Evolutionary conservation across 1,140 invertebrate species (phyloP).

Genomic region (Bicyclus anynana): DNA sequence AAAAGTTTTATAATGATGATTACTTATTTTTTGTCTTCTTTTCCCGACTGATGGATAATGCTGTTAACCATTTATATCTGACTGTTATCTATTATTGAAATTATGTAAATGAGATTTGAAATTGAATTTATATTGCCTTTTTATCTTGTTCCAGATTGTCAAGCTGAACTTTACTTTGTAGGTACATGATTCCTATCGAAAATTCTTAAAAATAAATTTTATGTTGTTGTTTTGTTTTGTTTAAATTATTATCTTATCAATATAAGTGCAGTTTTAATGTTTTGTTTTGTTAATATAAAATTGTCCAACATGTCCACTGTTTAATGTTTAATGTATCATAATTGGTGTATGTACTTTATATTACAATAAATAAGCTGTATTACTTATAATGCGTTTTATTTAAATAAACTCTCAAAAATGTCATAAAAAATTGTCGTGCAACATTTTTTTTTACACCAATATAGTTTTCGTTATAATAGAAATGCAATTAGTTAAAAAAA

Average conservation of each 20-base stretch:
- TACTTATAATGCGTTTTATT: not conserved
- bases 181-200: not conserved
- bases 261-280: not conserved
- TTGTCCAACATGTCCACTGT: not conserved
- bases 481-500: no score
- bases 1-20: no score
- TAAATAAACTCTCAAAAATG: not conserved
- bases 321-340: not conserved
- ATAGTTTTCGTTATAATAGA: no score
- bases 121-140: not conserved
- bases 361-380: not conserved
- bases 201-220: not conserved
- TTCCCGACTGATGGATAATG: slow-evolving; percentile 69
- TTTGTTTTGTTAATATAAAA: not conserved
- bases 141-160: slow-evolving; percentile 14
- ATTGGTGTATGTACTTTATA: not conserved
- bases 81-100: not conserved
- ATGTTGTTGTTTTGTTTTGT: not conserved
- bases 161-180: not conserved
- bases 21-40: slow-evolving; percentile 64
- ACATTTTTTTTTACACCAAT: no score
- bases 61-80: slow-evolving; percentile 29
- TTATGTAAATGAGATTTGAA: not conserved
- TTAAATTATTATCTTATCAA: not conserved
- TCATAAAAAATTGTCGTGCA: no score